Evolutionary conservation across 2,888 invertebrate species (phyloP), one percentile per base, ranked within the genome.

Genomic region (Lypha dubia): DNA sequence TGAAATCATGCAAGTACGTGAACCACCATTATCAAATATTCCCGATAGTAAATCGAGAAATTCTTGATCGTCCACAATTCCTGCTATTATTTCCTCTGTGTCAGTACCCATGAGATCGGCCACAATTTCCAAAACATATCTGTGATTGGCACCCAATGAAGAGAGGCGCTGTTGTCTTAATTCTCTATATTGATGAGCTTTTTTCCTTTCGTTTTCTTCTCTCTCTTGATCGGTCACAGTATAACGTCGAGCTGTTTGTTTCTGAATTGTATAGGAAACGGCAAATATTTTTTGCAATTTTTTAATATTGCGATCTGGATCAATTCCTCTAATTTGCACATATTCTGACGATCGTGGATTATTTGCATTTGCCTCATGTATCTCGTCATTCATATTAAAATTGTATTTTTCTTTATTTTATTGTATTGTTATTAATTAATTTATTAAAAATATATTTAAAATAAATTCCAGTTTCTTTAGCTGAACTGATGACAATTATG

Each of bases 71-170:
- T 97, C 97, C 73, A 94, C 93, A 6, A 96, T 93, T 67, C 96
- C 96, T 79, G 96, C 96, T 9, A 96, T 91, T 82, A 95, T 94
- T 84, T 93, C 91, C 71, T 95, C 94, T 22, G 94, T 93, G 89
- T 97, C 96, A 71, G 94, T 92, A 7, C 95, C 93, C 81, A 95
- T 95, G 84, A 96, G 95, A 70, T 93, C 92, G 9, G 95, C 94
- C 38, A 94, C 94, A 89, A 94, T 94, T 87, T 95, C 95, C 83
- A 96, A 91, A 1, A 97, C 91, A 90, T 95, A 95, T 84, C 95
- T 93, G 89, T 96, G 95, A 83, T 89, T 90, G 11, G 90, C 88
- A 17, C 88, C 89, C 17, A 92, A 74, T 5, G 87, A 86, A n/a
- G 88, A 88, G 1, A 89, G 74, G 22, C 92, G 87, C 73, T 88